Percentiles rank a stretch among this genome's conserved stretches.
phyloP scores from a whole-genome alignment of 2,797 vertebrate genomes.

The Myripristis murdjan region DNA sequence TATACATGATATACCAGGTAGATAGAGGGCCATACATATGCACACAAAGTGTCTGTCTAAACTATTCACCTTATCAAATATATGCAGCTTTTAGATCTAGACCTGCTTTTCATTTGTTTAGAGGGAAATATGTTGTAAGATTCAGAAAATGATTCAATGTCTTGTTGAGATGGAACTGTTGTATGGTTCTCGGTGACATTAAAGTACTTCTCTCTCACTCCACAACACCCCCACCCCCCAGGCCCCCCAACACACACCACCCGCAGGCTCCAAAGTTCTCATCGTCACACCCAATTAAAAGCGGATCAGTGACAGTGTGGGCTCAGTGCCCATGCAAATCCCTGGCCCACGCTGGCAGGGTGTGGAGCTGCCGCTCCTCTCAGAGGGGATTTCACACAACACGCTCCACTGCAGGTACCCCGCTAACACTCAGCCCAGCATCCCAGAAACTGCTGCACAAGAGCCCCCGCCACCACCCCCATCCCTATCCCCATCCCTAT shows the following conservation, averaged over 20 bases:
- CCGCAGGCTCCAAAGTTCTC: constrained; percentile 65
- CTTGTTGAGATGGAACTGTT: constrained; percentile 8
- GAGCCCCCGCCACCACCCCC: background rate
- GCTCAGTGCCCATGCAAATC: constrained; percentile 83
- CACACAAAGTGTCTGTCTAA: too few species aligned
- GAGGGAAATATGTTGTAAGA: background rate
- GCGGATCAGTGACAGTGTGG: constrained; percentile 74
- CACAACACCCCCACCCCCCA: background rate
- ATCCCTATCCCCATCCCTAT: too few species aligned
- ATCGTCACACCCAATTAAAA: constrained; percentile 83
- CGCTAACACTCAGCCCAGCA: background rate
- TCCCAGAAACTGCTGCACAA: constrained; percentile 27
- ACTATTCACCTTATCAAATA: too few species aligned
- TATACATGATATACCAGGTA: too few species aligned
- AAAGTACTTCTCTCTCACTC: background rate
- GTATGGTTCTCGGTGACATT: background rate
- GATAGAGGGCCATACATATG: too few species aligned
- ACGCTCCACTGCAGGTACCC: constrained; percentile 45
- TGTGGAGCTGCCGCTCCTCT: constrained; percentile 63
- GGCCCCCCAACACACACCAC: background rate
- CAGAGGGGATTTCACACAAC: constrained; percentile 78
- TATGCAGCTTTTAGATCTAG: too few species aligned
- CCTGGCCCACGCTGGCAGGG: constrained; percentile 62
- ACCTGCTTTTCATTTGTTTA: too few species aligned
- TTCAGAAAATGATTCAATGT: background rate